Base-by-base conservation (phyloP, 2,113 vertebrate genomes). In the Chaenogobius annularis region DNA sequence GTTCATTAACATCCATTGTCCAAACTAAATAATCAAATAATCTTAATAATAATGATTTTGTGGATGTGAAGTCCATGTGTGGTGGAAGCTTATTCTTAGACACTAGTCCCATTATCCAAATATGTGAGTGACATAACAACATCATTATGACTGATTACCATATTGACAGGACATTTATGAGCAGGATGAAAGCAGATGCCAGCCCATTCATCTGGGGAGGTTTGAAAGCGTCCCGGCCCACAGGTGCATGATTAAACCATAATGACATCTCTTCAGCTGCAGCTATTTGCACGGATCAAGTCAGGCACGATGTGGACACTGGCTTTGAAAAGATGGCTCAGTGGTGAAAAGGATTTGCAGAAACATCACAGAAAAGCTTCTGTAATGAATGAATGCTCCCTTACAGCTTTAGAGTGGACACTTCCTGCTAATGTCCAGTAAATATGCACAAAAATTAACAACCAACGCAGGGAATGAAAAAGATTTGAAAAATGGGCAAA, bases 241-340 rank as follows among this genome's bases (percentile, higher is more conserved):
- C 88, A 86, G 87, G 88, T 89, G 83, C 79, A 83, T 88, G 72
- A 89, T 92, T 92, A 92, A 89, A 89, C 83, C 78, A 59, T 83
- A 88, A 90, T 91, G 68, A 80, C 59, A 68, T 73, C 70, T 80
- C 54, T 77, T 70, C 47, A 85, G 71, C 72, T 80, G 80, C 75
- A 74, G 84, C 80, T 84, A 80, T 75, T 85, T 72, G 69, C 40
- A 70, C 50, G 77, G 69, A 79, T 83, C 73, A 84, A 82, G 64
- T 66, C 46, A 66, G 75, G 70, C 82, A 31, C 71, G 35, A 35
- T 17, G 56, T 35, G 75, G 64, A 75, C 50, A 70, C 35, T 52
- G 52, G 59, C 78, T 88, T 91, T 90, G 83, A 90, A 84, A 75
- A 69, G 48, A 20, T 48, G 73, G 6, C 77, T 82, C 71, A 73